These are phyloP conservation scores for Copsychus sechellarum DNA, from an alignment of 2,113 vertebrate genomes.

Conservation along the genomic window DNA sequence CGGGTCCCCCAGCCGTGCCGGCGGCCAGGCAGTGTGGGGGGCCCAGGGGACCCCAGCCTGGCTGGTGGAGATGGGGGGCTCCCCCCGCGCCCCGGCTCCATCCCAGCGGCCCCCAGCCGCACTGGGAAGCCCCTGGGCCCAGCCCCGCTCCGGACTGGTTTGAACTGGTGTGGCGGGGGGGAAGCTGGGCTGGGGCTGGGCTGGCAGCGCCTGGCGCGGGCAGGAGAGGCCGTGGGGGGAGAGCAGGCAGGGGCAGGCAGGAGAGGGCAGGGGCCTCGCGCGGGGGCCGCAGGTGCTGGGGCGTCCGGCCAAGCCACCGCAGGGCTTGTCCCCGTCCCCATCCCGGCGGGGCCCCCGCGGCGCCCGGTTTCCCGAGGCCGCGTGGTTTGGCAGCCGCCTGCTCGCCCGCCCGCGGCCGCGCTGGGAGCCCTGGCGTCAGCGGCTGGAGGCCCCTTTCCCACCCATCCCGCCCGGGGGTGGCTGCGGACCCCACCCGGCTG, in stretches of 20 bases:
- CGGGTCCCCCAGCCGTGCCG: not conserved
- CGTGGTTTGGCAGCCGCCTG: constrained; percentile 60
- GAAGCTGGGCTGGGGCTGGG: not conserved
- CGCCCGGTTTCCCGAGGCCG: constrained; percentile 24
- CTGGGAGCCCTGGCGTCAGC: constrained; percentile 18
- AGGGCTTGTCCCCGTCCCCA: not conserved
- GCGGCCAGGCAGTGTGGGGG: not conserved
- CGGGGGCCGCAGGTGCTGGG: constrained; percentile 22
- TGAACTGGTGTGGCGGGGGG: constrained; percentile 20
- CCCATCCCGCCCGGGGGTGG: not conserved
- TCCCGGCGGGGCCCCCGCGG: not conserved
- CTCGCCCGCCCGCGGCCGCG: not conserved
- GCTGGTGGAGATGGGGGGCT: not conserved
- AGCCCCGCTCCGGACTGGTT: not conserved
- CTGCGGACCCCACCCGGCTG: not conserved
- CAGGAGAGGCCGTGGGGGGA: not conserved
- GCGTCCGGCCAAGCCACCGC: not conserved
- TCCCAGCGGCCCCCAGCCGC: not conserved
- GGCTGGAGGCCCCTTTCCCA: constrained; percentile 16
- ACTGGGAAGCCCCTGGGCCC: not conserved
- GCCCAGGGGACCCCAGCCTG: not conserved
- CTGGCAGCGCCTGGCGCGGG: constrained; percentile 37
- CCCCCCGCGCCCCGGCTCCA: not conserved
- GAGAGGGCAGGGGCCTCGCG: not conserved
- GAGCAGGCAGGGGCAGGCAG: not conserved